Conservation (phyloP, 92 coral and sea anemone genomes). For the Scolanthus callimorphus region DNA sequence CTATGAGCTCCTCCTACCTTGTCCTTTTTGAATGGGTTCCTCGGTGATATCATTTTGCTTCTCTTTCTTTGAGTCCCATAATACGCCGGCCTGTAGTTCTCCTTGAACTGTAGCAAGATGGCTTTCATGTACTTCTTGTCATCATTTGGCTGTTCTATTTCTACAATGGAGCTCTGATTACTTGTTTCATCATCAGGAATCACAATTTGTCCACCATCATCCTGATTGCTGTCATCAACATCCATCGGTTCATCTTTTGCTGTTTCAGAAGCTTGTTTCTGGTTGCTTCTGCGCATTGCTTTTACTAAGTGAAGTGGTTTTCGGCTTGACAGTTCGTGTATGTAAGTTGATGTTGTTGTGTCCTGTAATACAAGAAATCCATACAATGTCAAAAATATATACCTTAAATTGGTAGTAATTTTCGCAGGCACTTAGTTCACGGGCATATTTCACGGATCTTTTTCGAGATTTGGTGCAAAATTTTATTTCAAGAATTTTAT, state of each 20-base stretch:
- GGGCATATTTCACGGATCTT: too few relatives aligned
- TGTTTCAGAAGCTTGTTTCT: background rate
- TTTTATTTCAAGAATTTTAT: too few relatives aligned
- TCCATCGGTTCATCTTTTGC: conserved; percentile 8
- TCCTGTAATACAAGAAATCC: too few relatives aligned
- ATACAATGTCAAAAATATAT: too few relatives aligned
- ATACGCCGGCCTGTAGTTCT: conserved; percentile 88
- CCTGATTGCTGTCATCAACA: conserved; percentile 20
- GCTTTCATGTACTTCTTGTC: conserved; percentile 29
- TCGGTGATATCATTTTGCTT: conserved; percentile 73
- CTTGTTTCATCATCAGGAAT: conserved; percentile 47
- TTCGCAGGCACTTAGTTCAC: too few relatives aligned
- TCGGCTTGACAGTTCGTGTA: conserved; percentile 44
- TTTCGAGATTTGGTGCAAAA: too few relatives aligned
- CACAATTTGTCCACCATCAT: conserved; percentile 8
- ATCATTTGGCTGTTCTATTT: conserved; percentile 34
- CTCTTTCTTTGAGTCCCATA: conserved; percentile 89
- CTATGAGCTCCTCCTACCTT: too few relatives aligned
- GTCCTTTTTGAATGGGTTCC: conserved; percentile 81
- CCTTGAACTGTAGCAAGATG: conserved; percentile 76
- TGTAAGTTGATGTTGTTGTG: conserved; percentile 13
- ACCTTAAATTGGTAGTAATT: too few relatives aligned
- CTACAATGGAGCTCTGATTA: conserved; percentile 45
- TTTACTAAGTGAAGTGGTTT: conserved; percentile 44
- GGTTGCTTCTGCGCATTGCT: conserved; percentile 8